Percentiles rank a stretch among this genome's conserved stretches.
phyloP scores from a whole-genome alignment of 2,888 invertebrate genomes.

The Aphidius colemani region DNA sequence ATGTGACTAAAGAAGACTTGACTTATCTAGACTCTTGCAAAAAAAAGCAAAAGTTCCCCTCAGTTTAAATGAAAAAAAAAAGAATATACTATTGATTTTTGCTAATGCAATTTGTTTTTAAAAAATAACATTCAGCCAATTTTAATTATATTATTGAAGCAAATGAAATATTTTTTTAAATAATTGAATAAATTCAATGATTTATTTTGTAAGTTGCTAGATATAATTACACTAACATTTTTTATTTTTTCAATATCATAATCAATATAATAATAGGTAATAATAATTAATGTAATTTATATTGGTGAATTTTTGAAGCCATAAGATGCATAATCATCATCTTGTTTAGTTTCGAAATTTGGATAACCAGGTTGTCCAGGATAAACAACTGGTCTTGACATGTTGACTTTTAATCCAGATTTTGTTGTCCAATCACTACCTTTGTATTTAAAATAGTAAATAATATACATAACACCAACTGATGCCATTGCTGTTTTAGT shows the following conservation, averaged over 20 bases:
- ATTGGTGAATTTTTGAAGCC: conserved; percentile 73
- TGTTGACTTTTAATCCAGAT: conserved; percentile 72
- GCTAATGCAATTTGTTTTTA: no score
- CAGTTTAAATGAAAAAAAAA: no score
- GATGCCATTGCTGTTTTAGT: conserved; percentile 68
- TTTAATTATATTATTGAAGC: no score
- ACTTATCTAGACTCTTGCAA: no score
- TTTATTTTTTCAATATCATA: no score
- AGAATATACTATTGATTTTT: no score
- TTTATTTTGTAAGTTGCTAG: conserved; percentile 8
- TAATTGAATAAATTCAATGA: background rate
- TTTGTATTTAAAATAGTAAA: conserved; percentile 85
- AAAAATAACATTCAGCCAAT: no score
- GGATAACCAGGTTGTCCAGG: conserved; percentile 78
- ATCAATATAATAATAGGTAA: background rate
- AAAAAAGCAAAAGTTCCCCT: no score
- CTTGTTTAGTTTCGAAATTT: conserved; percentile 63
- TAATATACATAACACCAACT: conserved; percentile 62
- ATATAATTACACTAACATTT: conserved; percentile 19
- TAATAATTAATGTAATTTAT: conserved; percentile 47
- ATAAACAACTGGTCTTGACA: conserved; percentile 64
- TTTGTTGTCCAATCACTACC: conserved; percentile 78
- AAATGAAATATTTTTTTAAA: no score
- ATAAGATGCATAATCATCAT: conserved; percentile 72
- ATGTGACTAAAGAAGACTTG: no score